A percentile compares a stretch with the other conserved stretches of the same genome.
phyloP scores from a whole-genome alignment of 2,113 vertebrate species.

The Tricholaema leucomelas region DNA sequence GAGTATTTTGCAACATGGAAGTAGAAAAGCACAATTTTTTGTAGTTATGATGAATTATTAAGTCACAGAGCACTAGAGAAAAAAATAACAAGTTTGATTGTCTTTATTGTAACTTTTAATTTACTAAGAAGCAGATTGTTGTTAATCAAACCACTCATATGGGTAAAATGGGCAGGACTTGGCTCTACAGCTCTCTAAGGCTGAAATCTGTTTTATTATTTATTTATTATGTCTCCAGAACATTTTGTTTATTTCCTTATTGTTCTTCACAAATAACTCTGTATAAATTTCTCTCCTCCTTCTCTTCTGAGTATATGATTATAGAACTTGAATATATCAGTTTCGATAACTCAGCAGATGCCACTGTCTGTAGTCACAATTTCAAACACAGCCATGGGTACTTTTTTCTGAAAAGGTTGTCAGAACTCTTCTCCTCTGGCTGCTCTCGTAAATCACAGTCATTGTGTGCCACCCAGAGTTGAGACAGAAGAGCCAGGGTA shows the following conservation, averaged over 20 bases:
- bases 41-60: not conserved
- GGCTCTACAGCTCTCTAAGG: not conserved
- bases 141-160: not conserved
- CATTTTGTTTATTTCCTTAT: not conserved
- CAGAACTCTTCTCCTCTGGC: not conserved
- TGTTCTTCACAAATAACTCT: not conserved
- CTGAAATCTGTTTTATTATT: no score
- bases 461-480: constrained; percentile 62
- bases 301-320: not conserved
- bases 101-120: not conserved
- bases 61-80: not conserved
- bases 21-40: not conserved
- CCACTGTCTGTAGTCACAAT: not conserved
- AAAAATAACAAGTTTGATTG: not conserved
- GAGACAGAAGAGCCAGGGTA: not conserved
- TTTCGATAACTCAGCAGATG: not conserved
- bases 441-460: constrained; percentile 27
- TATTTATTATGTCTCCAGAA: constrained; percentile 1
- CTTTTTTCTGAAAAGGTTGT: not conserved
- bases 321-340: not conserved
- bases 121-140: constrained; percentile 12
- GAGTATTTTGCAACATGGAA: not conserved
- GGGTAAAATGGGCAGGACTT: not conserved
- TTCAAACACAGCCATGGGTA: not conserved
- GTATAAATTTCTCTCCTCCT: not conserved